Evolutionary conservation across 2,113 vertebrate genomes (phyloP).

Genomic region (Daboia siamensis): DNA sequence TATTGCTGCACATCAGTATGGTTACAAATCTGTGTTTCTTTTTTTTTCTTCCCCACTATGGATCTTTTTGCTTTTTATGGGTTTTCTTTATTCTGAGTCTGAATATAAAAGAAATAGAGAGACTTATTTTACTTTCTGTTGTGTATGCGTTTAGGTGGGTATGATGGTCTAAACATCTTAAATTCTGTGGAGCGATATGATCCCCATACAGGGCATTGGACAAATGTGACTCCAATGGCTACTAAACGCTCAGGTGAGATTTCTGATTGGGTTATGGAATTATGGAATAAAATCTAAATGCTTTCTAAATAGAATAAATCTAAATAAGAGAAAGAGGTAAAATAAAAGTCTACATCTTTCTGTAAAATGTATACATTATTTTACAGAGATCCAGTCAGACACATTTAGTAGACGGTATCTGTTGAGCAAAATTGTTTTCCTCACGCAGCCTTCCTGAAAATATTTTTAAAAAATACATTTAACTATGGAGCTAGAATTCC

Average conservation of each 20-base stretch:
- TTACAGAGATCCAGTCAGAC: neutral
- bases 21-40: neutral
- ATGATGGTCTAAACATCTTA: slow-evolving; percentile 95
- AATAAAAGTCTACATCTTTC: neutral
- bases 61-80: neutral
- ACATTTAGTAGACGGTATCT: neutral
- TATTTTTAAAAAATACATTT: neutral
- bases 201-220: slow-evolving; percentile 98
- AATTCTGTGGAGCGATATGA: slow-evolving; percentile 97
- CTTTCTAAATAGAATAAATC: neutral
- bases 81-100: neutral
- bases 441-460: neutral
- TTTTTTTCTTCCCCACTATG: no score
- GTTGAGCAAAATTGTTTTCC: neutral
- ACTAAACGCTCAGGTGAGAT: slow-evolving; percentile 90
- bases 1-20: neutral
- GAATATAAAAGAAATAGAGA: neutral
- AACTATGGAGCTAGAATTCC: neutral
- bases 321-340: neutral
- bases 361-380: neutral
- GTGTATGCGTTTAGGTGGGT: slow-evolving; percentile 80
- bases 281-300: neutral
- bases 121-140: slow-evolving; percentile 1
- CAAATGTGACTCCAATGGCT: slow-evolving; percentile 95
- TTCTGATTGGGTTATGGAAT: neutral